Percentiles rank a stretch among this genome's conserved stretches.
phyloP scores from a whole-genome alignment of 30 jellyfish, hydroid and myxozoan species.

The Hydra vulgaris region DNA sequence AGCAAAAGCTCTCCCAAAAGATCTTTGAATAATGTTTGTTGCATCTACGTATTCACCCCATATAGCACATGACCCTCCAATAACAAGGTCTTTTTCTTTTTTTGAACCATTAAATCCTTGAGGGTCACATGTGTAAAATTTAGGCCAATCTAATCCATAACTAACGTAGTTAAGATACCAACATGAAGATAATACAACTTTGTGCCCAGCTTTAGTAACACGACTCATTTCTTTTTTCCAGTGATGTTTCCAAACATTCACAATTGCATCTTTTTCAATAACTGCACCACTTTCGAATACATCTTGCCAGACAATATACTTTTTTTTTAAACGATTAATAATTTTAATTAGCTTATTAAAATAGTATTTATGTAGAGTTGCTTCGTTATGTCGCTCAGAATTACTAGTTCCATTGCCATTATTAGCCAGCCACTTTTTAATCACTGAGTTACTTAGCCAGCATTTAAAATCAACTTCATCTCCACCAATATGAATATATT shows the following conservation, averaged over 20 bases:
- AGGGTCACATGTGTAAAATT: constrained; percentile 71
- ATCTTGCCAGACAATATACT: constrained; percentile 82
- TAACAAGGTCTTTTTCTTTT: constrained; percentile 59
- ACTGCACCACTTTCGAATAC: constrained; percentile 70
- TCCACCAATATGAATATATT: constrained; percentile 72
- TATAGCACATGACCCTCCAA: constrained; percentile 97
- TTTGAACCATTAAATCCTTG: constrained; percentile 65
- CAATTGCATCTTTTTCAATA: constrained; percentile 40
- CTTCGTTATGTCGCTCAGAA: no score
- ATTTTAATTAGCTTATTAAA: constrained; percentile 38
- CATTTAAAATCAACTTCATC: constrained; percentile 88
- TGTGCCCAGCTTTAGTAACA: constrained; percentile 50
- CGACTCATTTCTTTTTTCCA: constrained; percentile 65
- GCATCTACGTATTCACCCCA: constrained; percentile 98
- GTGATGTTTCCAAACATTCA: constrained; percentile 60
- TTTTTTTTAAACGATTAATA: constrained; percentile 32
- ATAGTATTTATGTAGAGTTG: constrained; percentile 7
- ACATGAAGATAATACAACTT: constrained; percentile 60
- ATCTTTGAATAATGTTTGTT: constrained; percentile 31
- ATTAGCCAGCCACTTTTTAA: constrained; percentile 11
- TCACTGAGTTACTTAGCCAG: constrained; percentile 39
- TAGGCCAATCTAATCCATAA: constrained; percentile 90
- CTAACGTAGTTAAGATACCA: constrained; percentile 77
- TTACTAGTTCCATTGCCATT: constrained; percentile 12
- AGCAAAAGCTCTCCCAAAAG: constrained; percentile 62